Conservation (phyloP, 2,113 vertebrate species). For the Micromys minutus region DNA sequence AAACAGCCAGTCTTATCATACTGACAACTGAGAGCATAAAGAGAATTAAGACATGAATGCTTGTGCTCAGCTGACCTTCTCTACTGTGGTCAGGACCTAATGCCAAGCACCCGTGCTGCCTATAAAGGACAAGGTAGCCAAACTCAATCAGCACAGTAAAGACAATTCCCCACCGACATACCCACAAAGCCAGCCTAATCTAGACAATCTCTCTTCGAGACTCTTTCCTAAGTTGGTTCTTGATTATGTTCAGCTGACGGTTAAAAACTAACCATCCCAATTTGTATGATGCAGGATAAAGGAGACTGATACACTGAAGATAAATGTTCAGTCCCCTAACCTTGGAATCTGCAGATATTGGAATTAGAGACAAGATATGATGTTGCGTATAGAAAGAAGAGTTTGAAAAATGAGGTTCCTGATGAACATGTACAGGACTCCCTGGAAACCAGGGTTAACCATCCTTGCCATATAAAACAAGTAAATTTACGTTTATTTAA, state of each 20-base stretch:
- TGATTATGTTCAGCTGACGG: not conserved
- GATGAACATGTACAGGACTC: not conserved
- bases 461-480: not conserved
- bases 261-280: not conserved
- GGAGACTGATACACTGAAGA: not conserved
- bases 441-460: not conserved
- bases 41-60: not conserved
- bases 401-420: not conserved
- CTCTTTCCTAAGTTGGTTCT: not conserved
- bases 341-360: not conserved
- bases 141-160: too few relatives aligned
- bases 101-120: too few relatives aligned
- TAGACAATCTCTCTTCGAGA: not conserved
- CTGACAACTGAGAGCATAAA: not conserved
- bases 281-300: not conserved
- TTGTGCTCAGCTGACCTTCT: too few relatives aligned
- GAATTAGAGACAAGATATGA: not conserved
- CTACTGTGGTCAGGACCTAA: not conserved
- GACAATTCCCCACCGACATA: not conserved
- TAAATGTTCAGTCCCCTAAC: not conserved
- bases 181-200: not conserved
- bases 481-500: not conserved
- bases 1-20: not conserved
- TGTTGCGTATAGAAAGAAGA: rapidly evolving
- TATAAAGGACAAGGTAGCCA: too few relatives aligned